Percentiles rank a stretch among this genome's conserved stretches.
Conservation (phyloP, 23 tunicate species). For the Oikopleura vanhoeffeni region DNA sequence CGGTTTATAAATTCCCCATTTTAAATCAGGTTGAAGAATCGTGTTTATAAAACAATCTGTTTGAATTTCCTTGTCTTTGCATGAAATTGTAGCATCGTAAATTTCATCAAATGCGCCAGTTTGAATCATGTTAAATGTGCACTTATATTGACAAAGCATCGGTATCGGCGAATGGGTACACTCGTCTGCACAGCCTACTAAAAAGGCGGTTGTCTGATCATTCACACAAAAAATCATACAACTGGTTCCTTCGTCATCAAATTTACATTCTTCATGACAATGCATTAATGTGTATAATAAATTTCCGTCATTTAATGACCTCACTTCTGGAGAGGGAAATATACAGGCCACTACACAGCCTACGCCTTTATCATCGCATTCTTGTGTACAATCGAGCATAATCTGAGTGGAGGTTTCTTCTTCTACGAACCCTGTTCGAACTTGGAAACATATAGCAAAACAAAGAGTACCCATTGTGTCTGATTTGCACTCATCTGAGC, state of each 20-base stretch:
- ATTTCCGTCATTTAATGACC: background rate
- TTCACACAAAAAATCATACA: background rate
- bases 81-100: background rate
- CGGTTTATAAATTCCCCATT: background rate
- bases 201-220: background rate
- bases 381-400: background rate
- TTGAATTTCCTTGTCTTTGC: background rate
- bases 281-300: background rate
- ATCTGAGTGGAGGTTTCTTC: background rate
- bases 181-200: slow-evolving; percentile 3
- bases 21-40: too few species aligned
- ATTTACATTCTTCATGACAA: background rate
- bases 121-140: background rate
- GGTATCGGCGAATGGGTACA: background rate
- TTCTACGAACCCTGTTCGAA: background rate
- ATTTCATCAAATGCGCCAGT: background rate
- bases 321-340: background rate
- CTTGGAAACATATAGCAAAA: slow-evolving; percentile 1
- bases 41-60: background rate
- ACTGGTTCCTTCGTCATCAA: background rate
- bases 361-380: background rate
- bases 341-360: background rate
- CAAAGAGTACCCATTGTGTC: background rate
- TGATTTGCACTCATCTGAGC: background rate
- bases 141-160: background rate